Percentiles rank a stretch among this genome's conserved stretches.
Conservation (phyloP, 2,888 invertebrate genomes). For the Acheta domesticus region DNA sequence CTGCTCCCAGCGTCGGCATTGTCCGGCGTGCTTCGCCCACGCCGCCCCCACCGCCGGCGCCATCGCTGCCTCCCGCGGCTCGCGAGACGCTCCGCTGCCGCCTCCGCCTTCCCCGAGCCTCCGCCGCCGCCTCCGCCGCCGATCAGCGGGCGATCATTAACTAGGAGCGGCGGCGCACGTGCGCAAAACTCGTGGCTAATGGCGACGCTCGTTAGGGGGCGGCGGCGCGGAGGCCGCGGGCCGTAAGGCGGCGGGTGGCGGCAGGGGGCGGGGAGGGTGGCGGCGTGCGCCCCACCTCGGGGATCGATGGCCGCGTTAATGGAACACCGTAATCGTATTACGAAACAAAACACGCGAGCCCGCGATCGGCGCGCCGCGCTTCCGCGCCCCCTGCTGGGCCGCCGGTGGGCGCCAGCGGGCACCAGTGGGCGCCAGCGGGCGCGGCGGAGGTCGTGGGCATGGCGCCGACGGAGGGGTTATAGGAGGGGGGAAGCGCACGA, state of each 20-base stretch:
- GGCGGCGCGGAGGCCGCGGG: not conserved
- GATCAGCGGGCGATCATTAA: constrained; percentile 18
- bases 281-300: not conserved
- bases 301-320: constrained; percentile 7
- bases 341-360: constrained; percentile 18
- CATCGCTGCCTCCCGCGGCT: not conserved
- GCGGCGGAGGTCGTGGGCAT: no score
- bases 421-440: no score
- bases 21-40: not conserved
- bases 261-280: not conserved
- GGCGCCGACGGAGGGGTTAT: no score
- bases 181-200: constrained; percentile 11
- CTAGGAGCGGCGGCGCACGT: not conserved
- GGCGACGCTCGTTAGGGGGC: constrained; percentile 7
- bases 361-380: not conserved
- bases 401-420: not conserved
- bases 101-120: not conserved
- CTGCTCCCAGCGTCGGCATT: not conserved
- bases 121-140: not conserved
- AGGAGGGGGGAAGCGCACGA: no score
- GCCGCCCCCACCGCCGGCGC: not conserved
- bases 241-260: not conserved
- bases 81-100: not conserved
- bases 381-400: not conserved
- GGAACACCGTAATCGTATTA: constrained; percentile 18